These are phyloP conservation scores for Plectrocnemia conspersa DNA, from an alignment of 1,140 invertebrate genomes.

Conservation along the genomic window DNA sequence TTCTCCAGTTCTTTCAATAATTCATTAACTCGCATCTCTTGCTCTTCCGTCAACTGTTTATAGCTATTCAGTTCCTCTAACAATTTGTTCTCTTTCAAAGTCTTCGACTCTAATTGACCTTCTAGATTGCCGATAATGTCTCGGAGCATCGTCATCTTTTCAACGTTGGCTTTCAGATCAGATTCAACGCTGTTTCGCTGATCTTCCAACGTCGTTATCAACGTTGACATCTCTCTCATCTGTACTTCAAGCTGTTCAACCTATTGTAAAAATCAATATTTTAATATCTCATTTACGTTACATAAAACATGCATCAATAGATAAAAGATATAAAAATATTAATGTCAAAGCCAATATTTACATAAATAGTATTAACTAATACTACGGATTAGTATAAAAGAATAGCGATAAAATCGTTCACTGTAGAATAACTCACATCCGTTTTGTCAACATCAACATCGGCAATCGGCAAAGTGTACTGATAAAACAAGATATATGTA, in stretches of 20 bases:
- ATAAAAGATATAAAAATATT: too few relatives aligned
- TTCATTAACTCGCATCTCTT: constrained; percentile 44
- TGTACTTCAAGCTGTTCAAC: constrained; percentile 66
- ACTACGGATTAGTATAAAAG: too few relatives aligned
- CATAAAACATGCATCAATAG: too few relatives aligned
- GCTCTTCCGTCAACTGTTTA: constrained; percentile 44
- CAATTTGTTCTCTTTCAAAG: constrained; percentile 46
- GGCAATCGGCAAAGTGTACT: constrained; percentile 12
- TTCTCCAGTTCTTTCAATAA: constrained; percentile 43
- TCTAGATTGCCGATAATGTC: constrained; percentile 75
- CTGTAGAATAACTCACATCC: constrained; percentile 20
- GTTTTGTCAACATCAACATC: constrained; percentile 14
- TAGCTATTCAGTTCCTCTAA: constrained; percentile 43
- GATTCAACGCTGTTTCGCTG: constrained; percentile 57
- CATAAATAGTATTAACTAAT: too few relatives aligned
- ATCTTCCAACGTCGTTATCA: constrained; percentile 55
- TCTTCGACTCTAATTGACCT: constrained; percentile 61
- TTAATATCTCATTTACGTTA: too few relatives aligned
- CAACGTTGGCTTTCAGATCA: constrained; percentile 63
- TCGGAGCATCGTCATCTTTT: constrained; percentile 66
- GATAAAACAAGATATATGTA: constrained; percentile 16
- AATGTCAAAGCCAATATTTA: too few relatives aligned
- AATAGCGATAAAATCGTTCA: too few relatives aligned
- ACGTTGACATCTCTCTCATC: constrained; percentile 60
- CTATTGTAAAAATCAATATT: constrained; percentile 40